Base-by-base conservation (phyloP, 2,888 invertebrate genomes). In the Oligia strigilis region DNA sequence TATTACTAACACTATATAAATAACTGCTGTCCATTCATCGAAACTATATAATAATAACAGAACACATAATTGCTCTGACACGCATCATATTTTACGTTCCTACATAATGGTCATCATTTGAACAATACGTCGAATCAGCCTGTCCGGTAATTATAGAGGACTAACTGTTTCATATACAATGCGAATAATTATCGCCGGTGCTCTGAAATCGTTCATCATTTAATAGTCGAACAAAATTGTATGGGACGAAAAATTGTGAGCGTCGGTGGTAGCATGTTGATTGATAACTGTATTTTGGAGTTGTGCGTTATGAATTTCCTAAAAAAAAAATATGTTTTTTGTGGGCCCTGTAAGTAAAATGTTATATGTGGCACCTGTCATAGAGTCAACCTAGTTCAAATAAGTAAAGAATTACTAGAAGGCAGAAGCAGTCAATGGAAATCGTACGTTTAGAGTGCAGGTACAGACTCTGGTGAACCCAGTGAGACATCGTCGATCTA, bases 101-200 rank as follows among this genome's bases (percentile, higher is more conserved):
- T 86, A 88, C 85, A 90, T 91, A 91, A 88, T 87, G 89, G 92
- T 92, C 93, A 92, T 94, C 92, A 93, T 95, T 94, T 95, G 96
- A 96, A 96, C 96, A 96, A 96, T 96, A 92, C 94, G 90, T 91
- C 94, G 95, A 96, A 96, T 95, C 95, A 95, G 93, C 87, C 90
- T 92, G 92, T 89, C 87, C 88, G 89, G 94, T 96, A 96, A 96
- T 96, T 96, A 94, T 91, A 92, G 92, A 92, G 93, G 93, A 92
- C 93, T 95, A 94, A 95, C 95, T 95, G 94, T 95, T 96, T 95
- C 95, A 93, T 95, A 93, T 92, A 96, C 96, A 96, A 96, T 96
- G 94, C 93, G 93, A 93, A 95, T 96, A 96, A 96, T 96, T 96
- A 95, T 92, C 94, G 93, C 94, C 89, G 92, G 87, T 94, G 93